A percentile compares a stretch with the other conserved stretches of the same genome.
phyloP scores from a whole-genome alignment of 2,888 invertebrate genomes.

The Cantharis rustica region DNA sequence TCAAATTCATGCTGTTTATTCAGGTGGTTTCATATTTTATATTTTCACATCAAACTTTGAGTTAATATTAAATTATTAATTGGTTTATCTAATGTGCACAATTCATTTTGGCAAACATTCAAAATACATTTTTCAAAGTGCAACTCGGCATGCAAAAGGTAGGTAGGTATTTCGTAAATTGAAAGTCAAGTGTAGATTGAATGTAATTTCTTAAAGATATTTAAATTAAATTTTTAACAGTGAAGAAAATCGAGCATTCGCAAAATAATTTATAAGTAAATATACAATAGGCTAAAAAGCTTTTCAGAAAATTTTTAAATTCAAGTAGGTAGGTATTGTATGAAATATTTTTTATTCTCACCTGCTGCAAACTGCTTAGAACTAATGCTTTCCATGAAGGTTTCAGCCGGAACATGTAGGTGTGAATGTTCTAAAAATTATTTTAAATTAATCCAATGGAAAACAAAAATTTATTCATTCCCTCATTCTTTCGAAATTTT shows the following conservation, averaged over 20 bases:
- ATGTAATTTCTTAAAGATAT: neutral
- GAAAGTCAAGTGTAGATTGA: neutral
- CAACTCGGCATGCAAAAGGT: neutral
- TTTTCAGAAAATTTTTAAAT: neutral
- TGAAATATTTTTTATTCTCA: slow-evolving; percentile 17
- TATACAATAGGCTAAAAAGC: neutral
- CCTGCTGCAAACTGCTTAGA: slow-evolving; percentile 30
- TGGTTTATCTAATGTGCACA: neutral
- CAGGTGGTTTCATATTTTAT: neutral
- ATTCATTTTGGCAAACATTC: neutral
- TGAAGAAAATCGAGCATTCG: neutral
- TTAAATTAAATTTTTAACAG: neutral
- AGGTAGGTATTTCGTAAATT: too few species aligned
- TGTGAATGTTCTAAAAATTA: slow-evolving; percentile 29
- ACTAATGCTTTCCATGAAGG: slow-evolving; percentile 30
- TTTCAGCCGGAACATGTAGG: slow-evolving; percentile 29
- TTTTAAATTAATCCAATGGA: slow-evolving; percentile 21
- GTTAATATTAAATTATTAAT: neutral
- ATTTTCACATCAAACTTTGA: neutral
- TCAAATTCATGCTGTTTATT: neutral
- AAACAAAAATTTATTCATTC: neutral
- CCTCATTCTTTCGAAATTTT: neutral
- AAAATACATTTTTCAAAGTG: neutral
- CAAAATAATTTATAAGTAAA: neutral
- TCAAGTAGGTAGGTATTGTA: neutral